Base-by-base conservation (phyloP, 1,140 invertebrate species). In the Drosophila seguyi region DNA sequence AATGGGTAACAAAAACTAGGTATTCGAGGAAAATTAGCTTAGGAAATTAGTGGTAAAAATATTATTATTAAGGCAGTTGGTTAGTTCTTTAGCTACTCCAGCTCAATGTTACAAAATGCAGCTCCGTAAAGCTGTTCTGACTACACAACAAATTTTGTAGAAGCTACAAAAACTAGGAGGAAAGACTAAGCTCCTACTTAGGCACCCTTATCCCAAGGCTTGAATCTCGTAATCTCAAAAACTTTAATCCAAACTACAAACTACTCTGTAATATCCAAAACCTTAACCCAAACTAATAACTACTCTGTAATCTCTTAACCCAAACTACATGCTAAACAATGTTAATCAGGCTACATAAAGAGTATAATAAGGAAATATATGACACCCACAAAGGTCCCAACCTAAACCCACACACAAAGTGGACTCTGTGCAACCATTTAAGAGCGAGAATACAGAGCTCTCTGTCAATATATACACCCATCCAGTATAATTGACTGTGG, bases 401-500 rank as follows among this genome's bases (percentile, higher is more conserved):
- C 4, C 10, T 3, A 39, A 36, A 10, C 13, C 13, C 16, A 39
- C 20, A 16, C 7, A n/a, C 10, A n/a, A 47, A 31, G 7, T 4
- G 20, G 13, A 18, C 45, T 52, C 45, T 52, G 18, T 22, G 34
- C 31, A 31, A 3, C 18, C 25, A 25, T 25, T 25, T 25, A 25
- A 2, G 4, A 13, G 20, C 6, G 45, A 14, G 27, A 25, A 25
- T 14, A 14, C 14, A 47, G 63, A 14, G n/a, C 47, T 18, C 25
- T 18, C 6, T 3, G 11, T 14, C 16, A 10, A 5, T 0, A 3
- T 10, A 31, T 31, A 25, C 25, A 25, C 25, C 3, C 27, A 44
- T 2, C 18, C 31, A 34, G 27, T 14, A 22, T 25, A 75, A 75
- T 58, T 57, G 29, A 22, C 44, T 34, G 41, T 68, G 44, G 31